phyloP scores from a whole-genome alignment of 2,888 invertebrate genomes.

The Xylota sylvarum region DNA sequence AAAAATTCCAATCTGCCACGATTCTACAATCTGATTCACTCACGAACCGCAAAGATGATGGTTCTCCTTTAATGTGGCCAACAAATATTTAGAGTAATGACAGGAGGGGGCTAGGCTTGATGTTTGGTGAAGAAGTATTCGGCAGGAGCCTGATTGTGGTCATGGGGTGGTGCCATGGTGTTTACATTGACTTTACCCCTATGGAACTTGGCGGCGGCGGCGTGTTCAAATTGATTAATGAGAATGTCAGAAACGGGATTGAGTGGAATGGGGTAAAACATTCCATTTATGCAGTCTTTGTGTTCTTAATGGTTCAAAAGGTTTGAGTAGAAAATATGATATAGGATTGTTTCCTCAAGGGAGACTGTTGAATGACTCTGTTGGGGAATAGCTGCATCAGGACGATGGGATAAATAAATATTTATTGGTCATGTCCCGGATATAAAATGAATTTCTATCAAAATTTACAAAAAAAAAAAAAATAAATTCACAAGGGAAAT shows the following conservation, averaged over 20 bases:
- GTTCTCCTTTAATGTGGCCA: slow-evolving; percentile 43
- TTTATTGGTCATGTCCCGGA: neutral
- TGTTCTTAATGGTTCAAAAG: neutral
- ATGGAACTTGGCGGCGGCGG: slow-evolving; percentile 24
- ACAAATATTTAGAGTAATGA: slow-evolving; percentile 34
- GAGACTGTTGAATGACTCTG: neutral
- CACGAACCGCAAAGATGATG: slow-evolving; percentile 10
- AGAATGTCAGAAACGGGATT: slow-evolving; percentile 1
- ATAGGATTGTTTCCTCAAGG: neutral
- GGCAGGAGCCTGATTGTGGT: too few relatives aligned
- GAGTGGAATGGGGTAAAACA: neutral
- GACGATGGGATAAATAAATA: neutral
- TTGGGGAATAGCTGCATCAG: neutral
- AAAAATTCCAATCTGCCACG: slow-evolving; percentile 41
- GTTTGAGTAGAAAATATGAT: slow-evolving; percentile 9
- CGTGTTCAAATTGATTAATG: slow-evolving; percentile 52
- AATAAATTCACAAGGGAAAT: too few relatives aligned
- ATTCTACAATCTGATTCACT: slow-evolving; percentile 22
- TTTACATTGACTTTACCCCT: slow-evolving; percentile 35
- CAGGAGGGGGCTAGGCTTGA: neutral
- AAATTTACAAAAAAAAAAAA: too few relatives aligned
- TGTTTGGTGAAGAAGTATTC: neutral
- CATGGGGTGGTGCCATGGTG: slow-evolving; percentile 1
- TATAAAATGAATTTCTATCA: neutral
- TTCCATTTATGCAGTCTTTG: slow-evolving; percentile 1